These are phyloP conservation scores for Fabriciana adippe DNA, from an alignment of 2,888 invertebrate species.

Conservation along the genomic window DNA sequence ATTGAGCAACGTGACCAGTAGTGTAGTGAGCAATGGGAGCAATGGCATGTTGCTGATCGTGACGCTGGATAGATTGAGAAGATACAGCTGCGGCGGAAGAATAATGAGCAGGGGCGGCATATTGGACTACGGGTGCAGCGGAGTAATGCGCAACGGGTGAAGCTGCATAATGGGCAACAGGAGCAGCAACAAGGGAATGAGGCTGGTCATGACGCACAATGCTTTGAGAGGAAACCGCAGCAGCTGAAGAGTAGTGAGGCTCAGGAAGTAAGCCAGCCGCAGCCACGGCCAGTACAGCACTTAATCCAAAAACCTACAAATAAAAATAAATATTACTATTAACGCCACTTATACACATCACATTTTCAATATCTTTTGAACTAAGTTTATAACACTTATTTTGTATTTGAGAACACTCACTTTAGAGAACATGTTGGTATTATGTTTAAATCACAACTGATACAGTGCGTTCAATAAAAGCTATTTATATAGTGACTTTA, in stretches of 20 bases:
- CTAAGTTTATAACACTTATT: neutral
- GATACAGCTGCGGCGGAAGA: conserved; percentile 55
- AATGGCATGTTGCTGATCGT: conserved; percentile 49
- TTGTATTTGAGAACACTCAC: conserved; percentile 49
- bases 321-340: neutral
- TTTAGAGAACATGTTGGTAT: conserved; percentile 67
- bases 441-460: conserved; percentile 53
- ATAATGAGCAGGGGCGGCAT: conserved; percentile 54
- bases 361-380: neutral
- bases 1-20: conserved; percentile 43
- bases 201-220: conserved; percentile 55
- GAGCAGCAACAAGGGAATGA: conserved; percentile 39
- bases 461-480: conserved; percentile 50
- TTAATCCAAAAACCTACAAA: conserved; percentile 45
- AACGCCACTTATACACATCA: neutral
- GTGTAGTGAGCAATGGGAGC: conserved; percentile 35
- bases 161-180: conserved; percentile 39
- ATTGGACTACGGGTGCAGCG: conserved; percentile 43
- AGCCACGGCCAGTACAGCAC: conserved; percentile 69
- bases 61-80: conserved; percentile 59
- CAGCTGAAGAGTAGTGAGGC: conserved; percentile 64
- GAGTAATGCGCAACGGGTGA: conserved; percentile 45
- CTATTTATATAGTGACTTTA: conserved; percentile 62
- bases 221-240: conserved; percentile 69
- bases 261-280: conserved; percentile 63